phyloP scores from a whole-genome alignment of 2,113 vertebrate genomes.

The Tricholaema leucomelas region DNA sequence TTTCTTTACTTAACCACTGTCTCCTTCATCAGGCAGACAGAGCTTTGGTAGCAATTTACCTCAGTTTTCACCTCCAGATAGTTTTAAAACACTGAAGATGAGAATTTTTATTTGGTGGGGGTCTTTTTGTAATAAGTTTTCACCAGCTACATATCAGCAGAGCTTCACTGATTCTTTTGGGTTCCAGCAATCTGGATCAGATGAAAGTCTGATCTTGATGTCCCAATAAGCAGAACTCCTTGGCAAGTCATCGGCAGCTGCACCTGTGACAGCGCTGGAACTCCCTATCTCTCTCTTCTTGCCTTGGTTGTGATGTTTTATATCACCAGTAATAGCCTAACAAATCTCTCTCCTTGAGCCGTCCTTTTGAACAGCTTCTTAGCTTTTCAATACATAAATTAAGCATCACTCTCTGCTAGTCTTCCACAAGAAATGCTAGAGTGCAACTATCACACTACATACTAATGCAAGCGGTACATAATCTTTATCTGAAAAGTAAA shows the following conservation, averaged over 20 bases:
- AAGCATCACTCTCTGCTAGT: not conserved
- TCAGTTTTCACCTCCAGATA: conserved; percentile 19
- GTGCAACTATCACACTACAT: not conserved
- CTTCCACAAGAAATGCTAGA: not conserved
- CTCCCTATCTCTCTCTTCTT: not conserved
- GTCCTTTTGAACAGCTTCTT: not conserved
- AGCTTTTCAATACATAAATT: not conserved
- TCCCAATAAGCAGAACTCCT: not conserved
- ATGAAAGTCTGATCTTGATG: not conserved
- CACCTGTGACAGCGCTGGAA: not conserved
- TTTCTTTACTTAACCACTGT: conserved; percentile 9
- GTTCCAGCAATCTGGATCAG: not conserved
- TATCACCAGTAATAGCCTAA: not conserved
- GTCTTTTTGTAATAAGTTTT: not conserved
- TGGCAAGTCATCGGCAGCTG: not conserved
- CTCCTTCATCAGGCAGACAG: conserved; percentile 15
- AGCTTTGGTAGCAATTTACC: not conserved
- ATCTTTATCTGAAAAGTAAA: not conserved
- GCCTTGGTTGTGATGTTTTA: not conserved
- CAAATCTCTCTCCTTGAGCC: not conserved
- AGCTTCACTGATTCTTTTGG: not conserved
- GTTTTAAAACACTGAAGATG: not conserved
- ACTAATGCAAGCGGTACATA: not conserved
- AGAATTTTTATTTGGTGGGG: not conserved
- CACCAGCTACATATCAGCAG: not conserved